Base-by-base conservation (phyloP, 2,888 invertebrate genomes). In the Meandrusa payeni region DNA sequence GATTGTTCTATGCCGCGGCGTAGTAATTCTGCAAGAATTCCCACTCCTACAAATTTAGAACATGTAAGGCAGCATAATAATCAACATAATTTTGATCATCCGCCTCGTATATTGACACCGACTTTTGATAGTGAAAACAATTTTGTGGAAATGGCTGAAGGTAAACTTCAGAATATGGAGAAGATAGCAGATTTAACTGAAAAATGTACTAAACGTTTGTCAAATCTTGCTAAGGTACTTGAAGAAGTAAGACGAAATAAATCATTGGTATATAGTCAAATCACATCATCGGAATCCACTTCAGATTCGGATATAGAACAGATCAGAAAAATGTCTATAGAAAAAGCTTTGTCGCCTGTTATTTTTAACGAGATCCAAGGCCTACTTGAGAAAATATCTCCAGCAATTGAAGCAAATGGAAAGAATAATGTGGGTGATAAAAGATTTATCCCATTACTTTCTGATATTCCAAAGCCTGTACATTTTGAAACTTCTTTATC, bases 181-280 rank as follows among this genome's bases (percentile, higher is more conserved):
- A 86, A 85, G 68, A 85, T 87, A 34, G 86, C 87, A 7, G 77
- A 82, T 50, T 64, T 86, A 12, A 87, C 87, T 3, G 85, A 87
- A 57, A 82, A 80, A 61, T 88, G 87, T 54, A 83, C 85, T 2
- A 71, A 79, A 57, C 67, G 86, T n/a, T 65, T 88, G 27, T 83
- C 82, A 3, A 79, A 78, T 54, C 71, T 88, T 12, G 83, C 86
- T 2, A 82, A 79, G 61, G 83, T 87, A 26, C 59, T 88, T 32
- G 81, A 88, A 50, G 79, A 87, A 72, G 88, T 88, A 1, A 72
- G 88, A 47, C 78, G 66, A 60, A 85, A 80, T 54, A 88, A 88
- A 61, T 76, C 83, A 5, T 55, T 72, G 38, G 76, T 62, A 17
- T 86, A 83, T 34, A 79, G 75, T 48, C 82, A 81, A 51, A 69